Evolutionary conservation across 2,888 invertebrate species (phyloP).

Genomic region (Pherbina coryleti): DNA sequence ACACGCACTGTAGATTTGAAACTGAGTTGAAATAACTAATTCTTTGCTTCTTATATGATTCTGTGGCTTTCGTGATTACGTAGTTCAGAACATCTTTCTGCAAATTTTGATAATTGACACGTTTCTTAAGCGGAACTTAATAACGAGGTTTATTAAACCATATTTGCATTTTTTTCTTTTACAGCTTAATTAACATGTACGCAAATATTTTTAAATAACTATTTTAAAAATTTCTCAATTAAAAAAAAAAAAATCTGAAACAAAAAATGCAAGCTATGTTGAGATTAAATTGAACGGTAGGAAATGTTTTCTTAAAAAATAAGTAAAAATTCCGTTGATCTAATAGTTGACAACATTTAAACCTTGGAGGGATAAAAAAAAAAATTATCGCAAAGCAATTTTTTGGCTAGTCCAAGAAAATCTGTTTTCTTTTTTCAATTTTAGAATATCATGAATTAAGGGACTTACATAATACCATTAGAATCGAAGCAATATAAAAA

Average conservation of each 20-base stretch:
- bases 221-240: not conserved
- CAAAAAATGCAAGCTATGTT: not conserved
- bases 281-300: not conserved
- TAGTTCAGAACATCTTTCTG: not conserved
- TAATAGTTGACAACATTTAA: too few species aligned
- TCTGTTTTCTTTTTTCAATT: too few species aligned
- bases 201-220: too few species aligned
- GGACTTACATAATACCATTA: too few species aligned
- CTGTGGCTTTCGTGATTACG: not conserved
- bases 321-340: too few species aligned
- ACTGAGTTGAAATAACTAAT: not conserved
- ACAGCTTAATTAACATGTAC: too few species aligned
- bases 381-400: too few species aligned
- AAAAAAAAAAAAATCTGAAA: not conserved
- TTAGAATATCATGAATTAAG: too few species aligned
- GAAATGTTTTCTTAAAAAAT: not conserved
- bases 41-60: slow-evolving; percentile 27
- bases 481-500: too few species aligned
- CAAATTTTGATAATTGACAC: not conserved
- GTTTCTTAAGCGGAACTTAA: slow-evolving; percentile 15
- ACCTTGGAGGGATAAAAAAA: too few species aligned
- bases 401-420: too few species aligned
- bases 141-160: not conserved
- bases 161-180: too few species aligned
- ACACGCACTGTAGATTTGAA: not conserved